Base-by-base conservation (phyloP, 2,113 vertebrate species). In the Vimba vimba region DNA sequence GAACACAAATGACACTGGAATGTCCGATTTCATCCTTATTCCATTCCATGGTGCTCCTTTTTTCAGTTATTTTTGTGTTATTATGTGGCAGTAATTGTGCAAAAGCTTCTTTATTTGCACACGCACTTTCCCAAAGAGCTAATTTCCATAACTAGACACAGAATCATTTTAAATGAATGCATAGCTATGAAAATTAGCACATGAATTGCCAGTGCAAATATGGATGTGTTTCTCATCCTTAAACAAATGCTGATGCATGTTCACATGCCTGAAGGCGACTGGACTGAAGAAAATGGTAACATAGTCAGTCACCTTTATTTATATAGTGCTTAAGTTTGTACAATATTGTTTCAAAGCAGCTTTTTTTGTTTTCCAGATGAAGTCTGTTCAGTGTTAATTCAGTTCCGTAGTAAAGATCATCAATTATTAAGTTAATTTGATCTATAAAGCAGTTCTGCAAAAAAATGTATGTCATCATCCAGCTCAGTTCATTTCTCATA, bases 1-100 rank as follows among this genome's bases (percentile, higher is more conserved):
- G 89, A 90, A 87, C 89, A 84, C 85, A 89, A 92, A 92, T 88
- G 87, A 43, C 73, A 50, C 23, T 62, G 79, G 50, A 86, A 89
- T 92, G 77, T 80, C 45, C 47, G 82, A 78, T 82, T 81, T 79
- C 62, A 83, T 55, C 55, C 74, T 25, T 79, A 59, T 21, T 13
- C 25, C 52, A 25, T 85, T 57, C 36, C 11, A 3, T n/a, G 19
- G 27, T 33, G 52, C 45, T 71, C 9, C 6, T 79, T 86, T 47
- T 78, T 86, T 79, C 25, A 25, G 19, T 62, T 84, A 33, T 39
- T 47, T 66, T 47, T 75, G n/a, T 66, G 39, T 80, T 80, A 43
- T 80, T 27, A 80, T 62, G 36, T 69, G 62, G 17, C 30, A 36
- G 25, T 69, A 33, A 68, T 68, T 82, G 45, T 68, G 45, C 11